Evolutionary conservation across 2,113 vertebrate species (phyloP), one percentile per base, ranked within the genome.

Genomic region (Bucco capensis): DNA sequence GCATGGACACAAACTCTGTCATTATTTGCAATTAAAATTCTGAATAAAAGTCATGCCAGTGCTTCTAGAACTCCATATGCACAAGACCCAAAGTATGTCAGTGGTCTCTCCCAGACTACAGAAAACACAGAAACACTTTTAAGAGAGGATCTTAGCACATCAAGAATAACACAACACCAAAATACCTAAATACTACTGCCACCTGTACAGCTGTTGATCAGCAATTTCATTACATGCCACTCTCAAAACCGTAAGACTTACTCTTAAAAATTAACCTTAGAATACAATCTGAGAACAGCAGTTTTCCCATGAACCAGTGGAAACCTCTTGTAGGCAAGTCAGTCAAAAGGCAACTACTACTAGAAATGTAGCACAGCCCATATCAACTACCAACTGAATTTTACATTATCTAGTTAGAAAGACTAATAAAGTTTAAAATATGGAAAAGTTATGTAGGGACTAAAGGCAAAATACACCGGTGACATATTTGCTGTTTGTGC

Each of bases 401-500:
- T 85, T 58, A 76, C 7, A n/a, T 73, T 90, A 35, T 64, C 33
- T 33, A 58, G 30, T 62, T 83, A 89, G 16, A 85, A 89, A 69
- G 28, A 31, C 14, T 51, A 90, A 70, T 23, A 67, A 87, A 57
- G 27, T 60, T 72, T 12, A 72, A 58, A 89, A 80, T 8, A 24
- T 17, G 58, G 30, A 73, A 91, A 90, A 69, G 18, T 46, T 72
- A 65, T 22, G n/a, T 25, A 85, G 51, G 16, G 58, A 61, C 3
- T 62, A 77, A 91, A 84, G 40, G 83, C 27, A 89, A 92, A 92
- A 94, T 60, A 92, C 53, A 82, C 85, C 96, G 96, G 96, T 96
- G 86, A 95, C 88, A 88, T 38, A 79, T 83, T 93, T 90, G 94
- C 70, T 84, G 50, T 80, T 80, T 89, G 57, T 89, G 35, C 66